Percentiles rank a stretch among this genome's conserved stretches.
Evolutionary conservation across 2,797 vertebrate species (phyloP).

Genomic region (Huso huso): DNA sequence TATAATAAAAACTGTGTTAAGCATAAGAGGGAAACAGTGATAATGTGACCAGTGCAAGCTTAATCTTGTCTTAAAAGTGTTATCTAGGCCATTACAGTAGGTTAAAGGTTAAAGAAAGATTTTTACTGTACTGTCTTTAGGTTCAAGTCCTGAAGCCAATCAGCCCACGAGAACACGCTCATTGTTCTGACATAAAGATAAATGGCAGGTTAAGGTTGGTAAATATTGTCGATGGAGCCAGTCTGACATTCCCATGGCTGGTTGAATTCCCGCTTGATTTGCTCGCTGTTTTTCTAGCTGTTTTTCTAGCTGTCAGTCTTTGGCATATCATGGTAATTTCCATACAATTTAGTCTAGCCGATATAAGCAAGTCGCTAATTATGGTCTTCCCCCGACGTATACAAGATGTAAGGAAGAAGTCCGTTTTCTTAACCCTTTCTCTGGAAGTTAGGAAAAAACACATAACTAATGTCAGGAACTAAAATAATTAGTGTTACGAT

Average conservation of each 20-base stretch:
- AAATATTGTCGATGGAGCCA: constrained; percentile 18
- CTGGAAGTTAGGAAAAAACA: neutral
- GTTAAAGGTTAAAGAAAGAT: too few species aligned
- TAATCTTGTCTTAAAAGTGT: too few species aligned
- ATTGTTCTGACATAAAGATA: neutral
- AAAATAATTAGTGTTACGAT: constrained; percentile 13
- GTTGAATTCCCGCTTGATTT: neutral
- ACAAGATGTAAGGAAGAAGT: neutral
- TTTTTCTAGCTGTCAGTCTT: neutral
- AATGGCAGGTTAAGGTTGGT: constrained; percentile 8
- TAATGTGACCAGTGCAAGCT: too few species aligned
- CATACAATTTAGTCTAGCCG: neutral
- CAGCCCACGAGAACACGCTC: too few species aligned
- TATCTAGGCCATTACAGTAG: too few species aligned
- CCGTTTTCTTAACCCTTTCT: neutral
- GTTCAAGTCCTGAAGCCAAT: too few species aligned
- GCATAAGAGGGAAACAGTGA: too few species aligned
- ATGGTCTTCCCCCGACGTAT: neutral
- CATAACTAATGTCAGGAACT: constrained; percentile 1
- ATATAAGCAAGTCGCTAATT: neutral
- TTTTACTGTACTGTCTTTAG: too few species aligned
- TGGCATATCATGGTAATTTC: neutral
- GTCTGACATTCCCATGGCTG: neutral
- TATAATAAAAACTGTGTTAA: too few species aligned
- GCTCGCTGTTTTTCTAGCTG: neutral